Base-by-base conservation (phyloP, 2,113 vertebrate species). In the Myocastor coypus region DNA sequence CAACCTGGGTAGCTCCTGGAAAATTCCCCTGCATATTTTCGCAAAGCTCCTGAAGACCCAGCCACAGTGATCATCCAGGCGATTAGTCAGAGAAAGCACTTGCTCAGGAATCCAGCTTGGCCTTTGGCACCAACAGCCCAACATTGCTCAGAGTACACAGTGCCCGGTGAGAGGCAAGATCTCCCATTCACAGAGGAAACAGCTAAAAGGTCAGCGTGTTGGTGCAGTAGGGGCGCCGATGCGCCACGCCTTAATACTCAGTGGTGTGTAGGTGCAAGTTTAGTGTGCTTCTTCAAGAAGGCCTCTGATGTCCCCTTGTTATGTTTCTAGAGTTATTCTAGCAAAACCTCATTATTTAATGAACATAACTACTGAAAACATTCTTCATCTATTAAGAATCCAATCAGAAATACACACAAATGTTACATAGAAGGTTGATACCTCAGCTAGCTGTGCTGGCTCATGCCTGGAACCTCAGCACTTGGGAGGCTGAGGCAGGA, bases 11-110 rank as follows among this genome's bases (percentile, higher is more conserved):
- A 90, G 90, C 92, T 96, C 89, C 42, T 34, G 77, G 66, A 97
- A 96, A 98, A 97, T 94, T 92, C 96, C 97, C 97, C 95, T 95
- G 73, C 92, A 28, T 92, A 80, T 55, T 91, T 96, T 85, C 50
- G 66, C 87, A 86, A 66, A 82, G 46, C 52, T 93, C 55, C 77
- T 4, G 73, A 94, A 80, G 46, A n/a, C 61, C 24, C 73, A 89
- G 52, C 59, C 90, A 1, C 34, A 66, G 57, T 57, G 73, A 34
- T 30, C 24, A 20, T 40, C n/a, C 30, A 20, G n/a, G 32, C 26
- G 82, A 90, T 13, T 12, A 71, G 78, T 77, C 46, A 68, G 81
- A 84, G 57, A 78, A 63, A 59, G 50, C 28, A 64, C 42, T 80
- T 94, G 52, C 84, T 30, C 42, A 95, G 81, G 94, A 96, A 88